A percentile compares a stretch with the other conserved stretches of the same genome.
Conservation (phyloP, 2,113 vertebrate genomes). For the Loxodonta africana region DNA sequence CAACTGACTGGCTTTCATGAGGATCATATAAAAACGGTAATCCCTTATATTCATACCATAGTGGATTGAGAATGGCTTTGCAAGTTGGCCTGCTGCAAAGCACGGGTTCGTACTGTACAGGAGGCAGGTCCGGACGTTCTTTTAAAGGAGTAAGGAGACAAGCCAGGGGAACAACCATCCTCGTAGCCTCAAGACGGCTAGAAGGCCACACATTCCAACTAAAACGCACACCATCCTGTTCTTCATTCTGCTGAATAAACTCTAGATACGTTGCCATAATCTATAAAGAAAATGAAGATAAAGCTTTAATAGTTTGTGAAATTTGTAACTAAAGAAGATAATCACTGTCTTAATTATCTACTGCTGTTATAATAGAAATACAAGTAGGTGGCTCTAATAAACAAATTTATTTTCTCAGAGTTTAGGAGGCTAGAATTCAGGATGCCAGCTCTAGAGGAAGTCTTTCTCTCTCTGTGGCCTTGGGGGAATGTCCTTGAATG, state of each 20-base stretch:
- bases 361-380: neutral
- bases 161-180: constrained; percentile 96
- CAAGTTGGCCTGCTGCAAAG: constrained; percentile 96
- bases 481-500: neutral
- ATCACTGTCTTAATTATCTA: neutral
- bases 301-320: constrained; percentile 35
- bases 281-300: constrained; percentile 82
- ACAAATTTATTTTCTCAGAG: neutral
- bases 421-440: neutral
- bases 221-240: constrained; percentile 97
- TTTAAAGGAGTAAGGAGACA: constrained; percentile 98
- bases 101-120: constrained; percentile 97
- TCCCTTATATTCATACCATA: constrained; percentile 90
- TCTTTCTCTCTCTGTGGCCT: neutral
- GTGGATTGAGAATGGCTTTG: constrained; percentile 97
- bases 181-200: constrained; percentile 96
- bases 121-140: constrained; percentile 95
- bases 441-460: neutral
- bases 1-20: neutral
- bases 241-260: constrained; percentile 99
- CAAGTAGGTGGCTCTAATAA: neutral
- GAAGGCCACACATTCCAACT: constrained; percentile 99
- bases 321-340: constrained; percentile 19
- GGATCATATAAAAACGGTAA: neutral
- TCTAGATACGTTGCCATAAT: constrained; percentile 96